phyloP scores from a whole-genome alignment of 2,797 vertebrate genomes.

The Labroides dimidiatus region DNA sequence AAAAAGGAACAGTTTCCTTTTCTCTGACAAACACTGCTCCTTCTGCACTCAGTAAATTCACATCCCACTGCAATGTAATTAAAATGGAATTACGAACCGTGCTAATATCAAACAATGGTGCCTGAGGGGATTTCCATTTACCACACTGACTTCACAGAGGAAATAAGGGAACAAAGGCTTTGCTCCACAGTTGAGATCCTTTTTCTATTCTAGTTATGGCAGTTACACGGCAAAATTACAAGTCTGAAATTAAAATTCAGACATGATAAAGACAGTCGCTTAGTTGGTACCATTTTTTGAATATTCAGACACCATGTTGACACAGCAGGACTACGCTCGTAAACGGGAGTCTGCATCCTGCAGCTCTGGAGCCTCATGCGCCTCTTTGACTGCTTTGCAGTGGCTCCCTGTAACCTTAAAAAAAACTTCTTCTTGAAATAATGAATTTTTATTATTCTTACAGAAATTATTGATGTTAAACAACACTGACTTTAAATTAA shows the following conservation, averaged over 20 bases:
- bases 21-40: background rate
- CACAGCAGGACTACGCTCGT: background rate
- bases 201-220: conserved; percentile 46
- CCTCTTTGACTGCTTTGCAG: too few species aligned
- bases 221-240: conserved; percentile 46
- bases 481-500: too few species aligned
- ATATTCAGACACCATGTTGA: conserved; percentile 22
- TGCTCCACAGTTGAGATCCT: conserved; percentile 38
- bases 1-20: too few species aligned
- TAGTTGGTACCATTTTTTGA: conserved; percentile 10
- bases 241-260: conserved; percentile 25
- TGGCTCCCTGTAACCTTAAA: too few species aligned
- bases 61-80: conserved; percentile 58
- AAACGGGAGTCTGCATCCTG: too few species aligned
- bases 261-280: conserved; percentile 15
- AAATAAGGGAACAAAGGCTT: conserved; percentile 61
- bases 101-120: conserved; percentile 59
- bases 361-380: too few species aligned
- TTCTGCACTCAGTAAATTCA: conserved; percentile 23
- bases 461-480: too few species aligned
- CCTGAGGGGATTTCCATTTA: conserved; percentile 55
- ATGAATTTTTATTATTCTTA: too few species aligned
- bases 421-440: too few species aligned
- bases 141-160: conserved; percentile 61
- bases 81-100: conserved; percentile 63